Percentiles rank a stretch among this genome's conserved stretches.
Conservation (phyloP, 2,888 invertebrate species). For the Nomada ferruginata region DNA sequence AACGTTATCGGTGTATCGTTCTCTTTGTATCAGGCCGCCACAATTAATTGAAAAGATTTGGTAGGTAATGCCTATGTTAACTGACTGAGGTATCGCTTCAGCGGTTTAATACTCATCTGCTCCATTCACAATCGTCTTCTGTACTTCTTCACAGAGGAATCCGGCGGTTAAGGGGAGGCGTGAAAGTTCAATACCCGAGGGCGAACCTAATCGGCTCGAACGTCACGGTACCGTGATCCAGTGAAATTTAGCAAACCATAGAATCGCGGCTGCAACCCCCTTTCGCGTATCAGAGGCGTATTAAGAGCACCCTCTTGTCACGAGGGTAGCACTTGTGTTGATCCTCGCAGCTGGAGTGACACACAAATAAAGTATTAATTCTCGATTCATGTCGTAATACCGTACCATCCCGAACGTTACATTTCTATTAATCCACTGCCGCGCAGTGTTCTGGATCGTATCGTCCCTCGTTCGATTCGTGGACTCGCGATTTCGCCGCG, state of each 20-base stretch:
- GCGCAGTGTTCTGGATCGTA: no score
- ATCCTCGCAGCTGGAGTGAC: slow-evolving; percentile 83
- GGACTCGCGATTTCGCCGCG: no score
- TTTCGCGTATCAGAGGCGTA: slow-evolving; percentile 71
- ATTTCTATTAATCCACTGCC: background rate
- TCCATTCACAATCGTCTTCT: background rate
- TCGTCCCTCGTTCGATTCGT: no score
- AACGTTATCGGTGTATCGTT: no score
- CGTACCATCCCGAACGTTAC: background rate
- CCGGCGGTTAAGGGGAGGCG: slow-evolving; percentile 68
- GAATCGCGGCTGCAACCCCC: slow-evolving; percentile 65
- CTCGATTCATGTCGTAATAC: slow-evolving; percentile 74
- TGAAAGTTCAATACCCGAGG: slow-evolving; percentile 71
- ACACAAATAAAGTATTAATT: slow-evolving; percentile 83
- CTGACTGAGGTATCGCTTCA: background rate
- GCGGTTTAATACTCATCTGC: no score
- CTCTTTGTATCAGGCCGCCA: background rate
- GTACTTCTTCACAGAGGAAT: slow-evolving; percentile 4
- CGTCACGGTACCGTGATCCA: slow-evolving; percentile 76
- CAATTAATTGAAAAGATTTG: background rate
- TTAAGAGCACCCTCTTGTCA: slow-evolving; percentile 72
- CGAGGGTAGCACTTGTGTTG: slow-evolving; percentile 79
- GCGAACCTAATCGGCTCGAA: slow-evolving; percentile 78
- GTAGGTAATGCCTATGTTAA: background rate
- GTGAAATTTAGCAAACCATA: slow-evolving; percentile 81